Conservation (phyloP, 2,888 invertebrate genomes). For the Diarsia dahlii region DNA sequence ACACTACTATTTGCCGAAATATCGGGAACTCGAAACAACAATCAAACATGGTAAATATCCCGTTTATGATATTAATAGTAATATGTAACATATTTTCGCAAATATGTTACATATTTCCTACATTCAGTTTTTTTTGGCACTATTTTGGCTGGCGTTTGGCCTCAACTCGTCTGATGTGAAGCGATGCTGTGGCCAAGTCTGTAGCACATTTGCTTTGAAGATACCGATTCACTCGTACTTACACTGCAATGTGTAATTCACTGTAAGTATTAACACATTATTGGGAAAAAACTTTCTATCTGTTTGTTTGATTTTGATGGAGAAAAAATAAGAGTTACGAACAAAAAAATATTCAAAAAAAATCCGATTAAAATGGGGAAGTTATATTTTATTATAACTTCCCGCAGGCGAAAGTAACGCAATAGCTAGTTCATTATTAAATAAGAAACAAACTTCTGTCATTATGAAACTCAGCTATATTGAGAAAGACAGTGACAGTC, state of each 20-base stretch:
- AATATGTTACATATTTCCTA: background rate
- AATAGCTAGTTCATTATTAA: background rate
- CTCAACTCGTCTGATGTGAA: background rate
- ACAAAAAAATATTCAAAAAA: too few species aligned
- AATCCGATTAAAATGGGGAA: background rate
- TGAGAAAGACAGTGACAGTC: slow-evolving; percentile 8
- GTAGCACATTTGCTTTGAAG: background rate
- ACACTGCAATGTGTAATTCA: background rate
- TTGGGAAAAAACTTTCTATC: too few species aligned
- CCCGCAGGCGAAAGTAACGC: too few species aligned
- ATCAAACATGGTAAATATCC: too few species aligned
- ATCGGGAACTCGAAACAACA: too few species aligned
- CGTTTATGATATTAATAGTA: too few species aligned
- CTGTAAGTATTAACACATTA: too few species aligned
- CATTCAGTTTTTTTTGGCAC: background rate
- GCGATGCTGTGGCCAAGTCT: background rate
- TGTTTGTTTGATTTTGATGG: too few species aligned
- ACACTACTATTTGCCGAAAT: too few species aligned
- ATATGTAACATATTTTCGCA: background rate
- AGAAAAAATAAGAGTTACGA: too few species aligned
- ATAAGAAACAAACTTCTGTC: background rate
- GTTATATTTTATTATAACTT: background rate
- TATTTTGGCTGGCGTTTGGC: background rate
- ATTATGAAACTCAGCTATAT: background rate
- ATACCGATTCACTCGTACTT: background rate